Evolutionary conservation across 2,888 invertebrate species (phyloP).

Genomic region (Hyppa rectilinea): DNA sequence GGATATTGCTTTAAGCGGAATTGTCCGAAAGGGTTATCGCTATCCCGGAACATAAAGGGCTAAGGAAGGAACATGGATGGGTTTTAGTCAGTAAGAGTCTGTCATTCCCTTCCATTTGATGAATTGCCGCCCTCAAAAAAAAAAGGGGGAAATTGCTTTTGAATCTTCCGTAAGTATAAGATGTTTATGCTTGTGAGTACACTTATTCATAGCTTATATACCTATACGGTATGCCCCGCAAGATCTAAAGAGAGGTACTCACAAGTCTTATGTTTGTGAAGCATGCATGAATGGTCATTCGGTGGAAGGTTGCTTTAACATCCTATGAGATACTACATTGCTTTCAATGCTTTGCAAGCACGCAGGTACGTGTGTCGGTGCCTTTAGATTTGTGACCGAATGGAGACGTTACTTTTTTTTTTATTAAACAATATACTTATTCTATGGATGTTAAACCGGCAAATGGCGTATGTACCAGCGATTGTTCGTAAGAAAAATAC

Average conservation of each 20-base stretch:
- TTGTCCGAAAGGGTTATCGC: too few species aligned
- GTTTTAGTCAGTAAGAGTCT: too few species aligned
- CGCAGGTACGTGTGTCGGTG: neutral
- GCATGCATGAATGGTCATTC: slow-evolving; percentile 11
- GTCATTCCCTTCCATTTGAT: too few species aligned
- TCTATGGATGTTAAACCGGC: neutral
- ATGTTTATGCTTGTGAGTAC: neutral
- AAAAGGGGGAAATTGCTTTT: neutral
- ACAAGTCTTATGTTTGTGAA: slow-evolving; percentile 1
- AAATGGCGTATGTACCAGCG: neutral
- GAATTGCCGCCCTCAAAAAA: too few species aligned
- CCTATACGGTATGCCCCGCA: neutral
- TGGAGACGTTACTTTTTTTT: neutral
- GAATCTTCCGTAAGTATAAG: neutral
- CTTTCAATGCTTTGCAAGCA: slow-evolving; percentile 6
- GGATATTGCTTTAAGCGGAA: too few species aligned
- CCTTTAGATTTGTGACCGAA: neutral
- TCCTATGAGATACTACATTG: neutral
- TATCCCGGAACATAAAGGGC: too few species aligned
- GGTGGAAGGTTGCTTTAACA: neutral
- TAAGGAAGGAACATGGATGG: too few species aligned
- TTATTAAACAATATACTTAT: neutral
- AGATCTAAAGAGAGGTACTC: neutral
- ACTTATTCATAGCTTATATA: neutral
- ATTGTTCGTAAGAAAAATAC: neutral